Evolutionary conservation across 1,140 invertebrate species (phyloP).

Genomic region (Drosophila bifasciata): DNA sequence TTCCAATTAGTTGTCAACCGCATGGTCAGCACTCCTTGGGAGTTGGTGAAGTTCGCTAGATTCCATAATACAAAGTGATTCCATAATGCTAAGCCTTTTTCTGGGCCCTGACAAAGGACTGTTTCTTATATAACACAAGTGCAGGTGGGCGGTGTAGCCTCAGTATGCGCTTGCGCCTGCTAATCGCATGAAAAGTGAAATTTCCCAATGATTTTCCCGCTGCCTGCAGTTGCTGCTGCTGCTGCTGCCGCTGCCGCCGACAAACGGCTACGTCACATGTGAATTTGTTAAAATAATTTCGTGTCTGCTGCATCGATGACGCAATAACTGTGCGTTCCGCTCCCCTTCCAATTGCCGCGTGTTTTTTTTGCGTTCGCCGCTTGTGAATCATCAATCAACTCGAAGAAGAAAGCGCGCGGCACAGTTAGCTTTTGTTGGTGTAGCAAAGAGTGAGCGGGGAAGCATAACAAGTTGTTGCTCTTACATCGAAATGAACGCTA

Average conservation of each 20-base stretch:
- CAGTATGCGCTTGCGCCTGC: constrained; percentile 47
- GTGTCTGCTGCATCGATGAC: constrained; percentile 61
- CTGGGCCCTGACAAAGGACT: constrained; percentile 17
- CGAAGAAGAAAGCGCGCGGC: constrained; percentile 30
- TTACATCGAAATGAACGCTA: constrained; percentile 1
- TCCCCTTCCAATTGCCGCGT: constrained; percentile 53
- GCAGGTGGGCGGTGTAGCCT: constrained; percentile 34
- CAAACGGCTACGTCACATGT: constrained; percentile 48
- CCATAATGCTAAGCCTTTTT: neutral
- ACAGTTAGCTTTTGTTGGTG: constrained; percentile 30
- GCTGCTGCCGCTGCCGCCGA: neutral
- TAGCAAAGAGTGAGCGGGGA: neutral
- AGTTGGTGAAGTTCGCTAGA: neutral
- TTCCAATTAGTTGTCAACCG: neutral
- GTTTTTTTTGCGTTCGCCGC: constrained; percentile 53
- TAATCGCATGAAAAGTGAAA: constrained; percentile 38
- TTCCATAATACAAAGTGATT: neutral
- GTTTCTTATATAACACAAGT: constrained; percentile 42
- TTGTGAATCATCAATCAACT: constrained; percentile 64
- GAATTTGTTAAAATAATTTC: constrained; percentile 39
- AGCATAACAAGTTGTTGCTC: constrained; percentile 31
- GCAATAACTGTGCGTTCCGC: constrained; percentile 42
- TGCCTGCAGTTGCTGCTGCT: neutral
- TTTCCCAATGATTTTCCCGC: constrained; percentile 24
- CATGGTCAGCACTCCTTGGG: constrained; percentile 1